A percentile compares a stretch with the other conserved stretches of the same genome.
phyloP scores from a whole-genome alignment of 2,797 vertebrate species.

The Periophthalmus magnuspinnatus region DNA sequence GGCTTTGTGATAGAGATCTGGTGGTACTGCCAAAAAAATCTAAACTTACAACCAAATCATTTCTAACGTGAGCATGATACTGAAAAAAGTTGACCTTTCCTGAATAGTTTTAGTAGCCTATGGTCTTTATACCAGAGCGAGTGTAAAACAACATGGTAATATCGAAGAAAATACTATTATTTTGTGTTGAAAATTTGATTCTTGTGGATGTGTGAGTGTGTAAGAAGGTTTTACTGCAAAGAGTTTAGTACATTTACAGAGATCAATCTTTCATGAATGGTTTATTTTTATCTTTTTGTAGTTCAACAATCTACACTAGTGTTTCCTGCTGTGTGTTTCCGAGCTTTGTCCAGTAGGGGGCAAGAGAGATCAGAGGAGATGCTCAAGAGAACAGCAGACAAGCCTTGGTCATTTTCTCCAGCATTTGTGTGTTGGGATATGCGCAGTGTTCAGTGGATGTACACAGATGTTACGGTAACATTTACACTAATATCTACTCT shows the following conservation, averaged over 20 bases:
- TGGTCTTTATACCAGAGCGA: background rate
- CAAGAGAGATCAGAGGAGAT: slow-evolving; percentile 28
- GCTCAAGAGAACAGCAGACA: background rate
- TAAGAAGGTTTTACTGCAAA: background rate
- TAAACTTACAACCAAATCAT: background rate
- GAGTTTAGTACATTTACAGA: background rate
- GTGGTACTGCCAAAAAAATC: too few relatives aligned
- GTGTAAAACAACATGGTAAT: background rate
- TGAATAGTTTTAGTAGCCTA: background rate
- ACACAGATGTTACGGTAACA: slow-evolving; percentile 28
- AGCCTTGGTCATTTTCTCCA: background rate
- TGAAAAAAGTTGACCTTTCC: background rate
- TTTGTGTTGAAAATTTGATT: background rate
- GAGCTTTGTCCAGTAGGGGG: slow-evolving; percentile 34
- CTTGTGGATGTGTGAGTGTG: background rate
- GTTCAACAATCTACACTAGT: background rate
- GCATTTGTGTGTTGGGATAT: background rate
- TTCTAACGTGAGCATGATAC: background rate
- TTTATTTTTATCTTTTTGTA: background rate
- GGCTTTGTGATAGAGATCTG: too few relatives aligned
- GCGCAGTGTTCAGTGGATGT: background rate
- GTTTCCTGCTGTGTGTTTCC: slow-evolving; percentile 25
- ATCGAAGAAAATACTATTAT: background rate
- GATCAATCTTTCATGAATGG: background rate
- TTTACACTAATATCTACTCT: slow-evolving; percentile 43